Evolutionary conservation across 2,113 vertebrate genomes (phyloP), one percentile per base, ranked within the genome.

Genomic region (Aix galericulata): DNA sequence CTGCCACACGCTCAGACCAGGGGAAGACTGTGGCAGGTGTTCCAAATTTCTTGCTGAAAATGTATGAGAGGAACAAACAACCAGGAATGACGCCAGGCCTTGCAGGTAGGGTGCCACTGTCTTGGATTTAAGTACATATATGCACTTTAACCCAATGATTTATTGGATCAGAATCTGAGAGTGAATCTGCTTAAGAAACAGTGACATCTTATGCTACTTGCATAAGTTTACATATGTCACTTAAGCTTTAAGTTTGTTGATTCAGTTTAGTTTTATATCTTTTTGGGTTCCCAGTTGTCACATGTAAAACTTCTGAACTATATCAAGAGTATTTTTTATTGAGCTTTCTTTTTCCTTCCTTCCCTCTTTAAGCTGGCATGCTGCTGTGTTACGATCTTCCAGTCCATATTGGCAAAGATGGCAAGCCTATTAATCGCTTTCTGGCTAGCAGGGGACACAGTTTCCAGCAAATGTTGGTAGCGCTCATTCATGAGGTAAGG

Each of bases 41-140:
- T 88, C 99, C 99, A 6, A 97, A 96, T 11, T 99, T 99, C 86
- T 98, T 99, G 96, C 96, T 99, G 79, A 99, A 98, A 96, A 98
- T 98, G 82, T 99, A 99, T 31, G 99, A 99, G 96, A 99, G 98
- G 83, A 99, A 99, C 95, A 99, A 98, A 71, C 99, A 99, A 91
- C 99, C 99, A 14, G 99, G 99, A 16, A 96, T 99, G 86, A 99
- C 99, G 8, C 98, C 99, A 31, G 99, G 99, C 67, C 98, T 99
- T 32, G 99, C 99, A 97, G 99, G 99, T 99, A 83, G 95, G 48
- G 58, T 58, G 4, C 77, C 9, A 5, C 20, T 80, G 62, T 62
- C 4, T 66, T 77, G 8, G 69, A 71, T 32, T 74, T 36, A 53
- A 17, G 29, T 38, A 42, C 52, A 13, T 44, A 29, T 74, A 15